Evolutionary conservation across 2,888 invertebrate genomes (phyloP).

Genomic region (Cepaea hortensis): DNA sequence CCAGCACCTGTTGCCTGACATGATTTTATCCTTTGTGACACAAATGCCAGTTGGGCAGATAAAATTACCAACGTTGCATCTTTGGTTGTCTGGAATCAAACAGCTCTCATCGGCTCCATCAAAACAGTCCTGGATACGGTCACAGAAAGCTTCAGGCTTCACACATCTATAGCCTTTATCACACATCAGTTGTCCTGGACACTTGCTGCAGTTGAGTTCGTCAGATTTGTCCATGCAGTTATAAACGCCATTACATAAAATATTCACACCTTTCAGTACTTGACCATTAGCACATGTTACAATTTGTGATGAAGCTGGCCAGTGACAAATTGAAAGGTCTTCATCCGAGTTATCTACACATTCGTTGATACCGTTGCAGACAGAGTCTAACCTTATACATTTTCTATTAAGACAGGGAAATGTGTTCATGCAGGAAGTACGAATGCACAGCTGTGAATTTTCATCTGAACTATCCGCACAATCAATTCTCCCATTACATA

Average conservation of each 20-base stretch:
- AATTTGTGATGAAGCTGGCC: too few species aligned
- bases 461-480: not conserved
- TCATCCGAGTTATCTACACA: slow-evolving; percentile 17
- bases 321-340: too few species aligned
- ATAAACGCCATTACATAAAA: not conserved
- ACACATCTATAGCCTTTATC: not conserved
- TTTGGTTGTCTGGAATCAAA: not conserved
- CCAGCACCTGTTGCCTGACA: not conserved
- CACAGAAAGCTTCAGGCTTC: not conserved
- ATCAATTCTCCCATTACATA: not conserved
- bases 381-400: not conserved
- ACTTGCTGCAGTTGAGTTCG: not conserved
- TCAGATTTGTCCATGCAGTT: slow-evolving; percentile 21
- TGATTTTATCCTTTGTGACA: not conserved
- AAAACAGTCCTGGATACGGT: not conserved
- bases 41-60: not conserved
- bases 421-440: not conserved
- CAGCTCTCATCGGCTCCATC: slow-evolving; percentile 1
- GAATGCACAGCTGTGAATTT: not conserved
- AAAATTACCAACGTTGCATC: not conserved
- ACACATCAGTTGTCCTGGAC: not conserved
- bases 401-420: not conserved
- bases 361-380: not conserved
- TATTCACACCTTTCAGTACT: not conserved
- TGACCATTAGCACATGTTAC: not conserved